A percentile compares a stretch with the other conserved stretches of the same genome.
phyloP scores from a whole-genome alignment of 2,113 vertebrate species.

The Tragelaphus buxtoni region DNA sequence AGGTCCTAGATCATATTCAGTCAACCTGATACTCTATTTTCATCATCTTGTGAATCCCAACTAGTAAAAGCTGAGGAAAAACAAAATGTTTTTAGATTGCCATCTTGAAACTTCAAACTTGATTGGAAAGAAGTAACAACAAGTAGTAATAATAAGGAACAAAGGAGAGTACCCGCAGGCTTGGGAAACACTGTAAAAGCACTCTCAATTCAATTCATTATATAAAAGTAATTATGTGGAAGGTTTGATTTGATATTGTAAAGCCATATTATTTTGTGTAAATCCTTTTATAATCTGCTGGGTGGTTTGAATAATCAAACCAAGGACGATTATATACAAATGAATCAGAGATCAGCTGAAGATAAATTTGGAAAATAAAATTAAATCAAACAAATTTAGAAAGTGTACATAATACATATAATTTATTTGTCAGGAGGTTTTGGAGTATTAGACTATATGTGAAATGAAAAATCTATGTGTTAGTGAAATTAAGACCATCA shows the following conservation, averaged over 20 bases:
- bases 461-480: neutral
- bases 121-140: neutral
- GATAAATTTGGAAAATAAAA: neutral
- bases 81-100: neutral
- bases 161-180: neutral
- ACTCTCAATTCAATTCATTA: neutral
- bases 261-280: neutral
- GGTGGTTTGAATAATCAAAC: neutral
- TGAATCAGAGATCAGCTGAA: neutral
- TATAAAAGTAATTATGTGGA: neutral
- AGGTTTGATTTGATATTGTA: neutral
- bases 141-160: neutral
- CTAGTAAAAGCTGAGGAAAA: neutral
- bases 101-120: neutral
- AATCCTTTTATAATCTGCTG: neutral
- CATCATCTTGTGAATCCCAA: neutral
- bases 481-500: neutral
- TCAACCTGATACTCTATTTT: neutral
- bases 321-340: constrained; percentile 12
- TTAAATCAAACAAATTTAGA: constrained; percentile 6
- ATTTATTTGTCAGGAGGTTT: neutral
- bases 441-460: neutral
- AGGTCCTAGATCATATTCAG: neutral
- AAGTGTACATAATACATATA: neutral
- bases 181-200: neutral